A percentile compares a stretch with the other conserved stretches of the same genome.
Evolutionary conservation across 2,113 vertebrate species (phyloP).

Genomic region (Labeo catla): DNA sequence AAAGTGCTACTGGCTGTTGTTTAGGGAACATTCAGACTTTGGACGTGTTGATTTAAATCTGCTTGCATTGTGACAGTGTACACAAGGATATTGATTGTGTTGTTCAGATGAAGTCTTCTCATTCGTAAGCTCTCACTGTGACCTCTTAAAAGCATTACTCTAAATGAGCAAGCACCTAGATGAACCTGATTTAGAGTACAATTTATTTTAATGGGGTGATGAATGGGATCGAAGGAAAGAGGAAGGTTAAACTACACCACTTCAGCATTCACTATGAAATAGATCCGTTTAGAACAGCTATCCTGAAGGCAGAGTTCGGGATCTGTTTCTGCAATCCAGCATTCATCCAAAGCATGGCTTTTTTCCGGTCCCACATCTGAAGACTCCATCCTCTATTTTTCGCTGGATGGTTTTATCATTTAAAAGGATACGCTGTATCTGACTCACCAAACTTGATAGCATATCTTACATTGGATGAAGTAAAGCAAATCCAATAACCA

Average conservation of each 20-base stretch:
- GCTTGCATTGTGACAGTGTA: conserved; percentile 39
- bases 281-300: conserved; percentile 9
- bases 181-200: conserved; percentile 5
- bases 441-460: conserved; percentile 21
- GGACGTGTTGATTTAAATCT: conserved; percentile 30
- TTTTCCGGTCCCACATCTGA: conserved; percentile 35
- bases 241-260: not conserved
- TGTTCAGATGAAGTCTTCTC: conserved; percentile 42
- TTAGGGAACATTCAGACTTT: conserved; percentile 11
- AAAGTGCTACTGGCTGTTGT: conserved; percentile 18
- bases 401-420: conserved; percentile 36
- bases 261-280: not conserved
- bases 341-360: conserved; percentile 39
- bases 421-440: not conserved
- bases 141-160: conserved; percentile 45
- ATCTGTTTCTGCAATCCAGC: conserved; percentile 55
- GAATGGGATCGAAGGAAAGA: not conserved
- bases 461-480: conserved; percentile 4
- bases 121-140: conserved; percentile 30
- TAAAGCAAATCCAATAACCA: conserved; percentile 35
- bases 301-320: not conserved
- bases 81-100: conserved; percentile 40
- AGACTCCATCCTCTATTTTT: conserved; percentile 24
- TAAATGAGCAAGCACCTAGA: conserved; percentile 18
- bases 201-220: conserved; percentile 2